Evolutionary conservation across 2,113 vertebrate species (phyloP), one percentile per base, ranked within the genome.

Genomic region (Phainopepla nitens): DNA sequence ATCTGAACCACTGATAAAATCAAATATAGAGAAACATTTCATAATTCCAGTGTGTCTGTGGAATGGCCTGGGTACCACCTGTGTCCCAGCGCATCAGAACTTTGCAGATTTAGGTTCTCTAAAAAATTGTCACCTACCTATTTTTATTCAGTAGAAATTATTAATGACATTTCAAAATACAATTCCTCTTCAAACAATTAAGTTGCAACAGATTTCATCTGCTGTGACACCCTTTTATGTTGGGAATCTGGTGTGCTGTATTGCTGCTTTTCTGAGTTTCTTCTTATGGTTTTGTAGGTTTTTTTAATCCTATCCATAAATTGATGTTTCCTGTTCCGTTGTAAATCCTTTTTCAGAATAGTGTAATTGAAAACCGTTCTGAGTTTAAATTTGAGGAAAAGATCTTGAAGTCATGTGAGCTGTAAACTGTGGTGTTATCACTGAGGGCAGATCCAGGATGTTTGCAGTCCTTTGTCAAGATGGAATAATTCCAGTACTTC

Each of bases 381-480:
- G 8, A 62, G 29, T 85, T 84, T 72, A 47, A 86, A 54, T 93
- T 86, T 62, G 64, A 69, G 42, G 39, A 62, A 39, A 71, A 93
- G 65, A 39, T 65, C 58, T 69, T 42, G 11, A 54, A 79, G 61
- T 50, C 18, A 2, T 8, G 2, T 31, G 56, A 54, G 21, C 47
- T 65, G 58, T 79, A 45, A 89, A 41, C 36, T 56, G 28, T 64
- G 24, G 3, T 44, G 28, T 71, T 92, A 23, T 64, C 66, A 11
- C 5, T n/a, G 70, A 85, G 53, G 25, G 23, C 58, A 53, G 57
- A 41, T 72, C 36, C 54, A 77, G 51, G 70, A 66, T 73, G 33
- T 93, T 88, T 93, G 66, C 58, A 80, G 42, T n/a, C 47, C 33
- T 91, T 93, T 90, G 62, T 82, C 87, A 47, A 54, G 42, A 33